Conservation (phyloP, 1,140 invertebrate species). For the Atta colombica region DNA sequence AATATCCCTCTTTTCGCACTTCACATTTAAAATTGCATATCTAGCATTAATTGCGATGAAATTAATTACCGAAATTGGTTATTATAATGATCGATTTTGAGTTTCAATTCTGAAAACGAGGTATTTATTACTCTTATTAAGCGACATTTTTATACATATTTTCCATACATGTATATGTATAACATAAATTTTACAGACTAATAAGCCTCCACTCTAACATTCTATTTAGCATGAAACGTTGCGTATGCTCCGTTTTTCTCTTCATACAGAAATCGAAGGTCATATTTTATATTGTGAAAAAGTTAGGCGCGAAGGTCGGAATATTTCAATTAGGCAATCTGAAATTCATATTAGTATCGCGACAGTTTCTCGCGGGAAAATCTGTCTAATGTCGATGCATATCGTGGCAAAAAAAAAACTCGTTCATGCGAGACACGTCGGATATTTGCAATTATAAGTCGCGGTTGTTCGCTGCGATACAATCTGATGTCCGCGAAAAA, state of each 20-base stretch:
- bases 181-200: not conserved
- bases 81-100: not conserved
- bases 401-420: not conserved
- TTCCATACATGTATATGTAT: too few relatives aligned
- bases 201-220: not conserved
- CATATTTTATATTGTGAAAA: not conserved
- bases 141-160: not conserved
- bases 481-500: constrained; percentile 10
- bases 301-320: not conserved
- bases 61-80: not conserved
- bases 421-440: not conserved
- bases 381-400: not conserved
- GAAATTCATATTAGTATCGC: not conserved
- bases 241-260: not conserved
- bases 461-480: not conserved
- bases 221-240: not conserved
- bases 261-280: not conserved
- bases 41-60: constrained; percentile 51
- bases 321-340: not conserved
- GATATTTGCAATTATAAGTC: constrained; percentile 34
- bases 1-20: not conserved
- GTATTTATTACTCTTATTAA: not conserved
- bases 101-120: not conserved
- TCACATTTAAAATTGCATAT: constrained; percentile 48
- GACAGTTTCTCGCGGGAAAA: not conserved